Conservation (phyloP, 2,888 invertebrate genomes). For the Cephus spinipes region DNA sequence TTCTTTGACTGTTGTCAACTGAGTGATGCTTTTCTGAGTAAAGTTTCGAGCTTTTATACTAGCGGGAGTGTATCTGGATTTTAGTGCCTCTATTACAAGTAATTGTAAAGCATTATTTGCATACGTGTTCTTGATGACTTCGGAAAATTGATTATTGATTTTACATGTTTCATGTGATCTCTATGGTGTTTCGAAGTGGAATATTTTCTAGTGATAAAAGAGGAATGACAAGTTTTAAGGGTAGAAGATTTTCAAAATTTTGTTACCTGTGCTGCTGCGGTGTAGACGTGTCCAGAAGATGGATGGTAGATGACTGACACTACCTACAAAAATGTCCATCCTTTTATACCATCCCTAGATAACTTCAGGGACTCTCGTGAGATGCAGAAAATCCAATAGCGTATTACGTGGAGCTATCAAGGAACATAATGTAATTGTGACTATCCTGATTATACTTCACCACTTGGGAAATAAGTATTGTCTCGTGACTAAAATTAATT, state of each 20-base stretch:
- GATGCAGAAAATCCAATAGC: slow-evolving; percentile 11
- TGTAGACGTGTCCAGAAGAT: background rate
- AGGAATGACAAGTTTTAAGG: background rate
- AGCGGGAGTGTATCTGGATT: slow-evolving; percentile 26
- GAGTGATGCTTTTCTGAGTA: slow-evolving; percentile 34
- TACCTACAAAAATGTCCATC: slow-evolving; percentile 16
- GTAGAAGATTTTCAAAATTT: background rate
- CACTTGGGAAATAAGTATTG: slow-evolving; percentile 46
- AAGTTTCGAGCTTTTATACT: slow-evolving; percentile 44
- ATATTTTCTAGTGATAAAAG: background rate
- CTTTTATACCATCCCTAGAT: slow-evolving; percentile 50
- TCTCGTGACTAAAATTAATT: background rate
- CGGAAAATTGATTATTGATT: background rate
- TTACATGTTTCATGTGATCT: background rate
- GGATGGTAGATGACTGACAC: slow-evolving; percentile 31
- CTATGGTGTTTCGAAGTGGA: background rate
- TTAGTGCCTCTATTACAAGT: slow-evolving; percentile 39
- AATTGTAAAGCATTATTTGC: background rate
- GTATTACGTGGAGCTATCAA: slow-evolving; percentile 27
- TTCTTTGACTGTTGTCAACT: slow-evolving; percentile 27
- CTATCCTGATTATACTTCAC: slow-evolving; percentile 36
- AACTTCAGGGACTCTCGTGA: slow-evolving; percentile 13
- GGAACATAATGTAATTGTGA: slow-evolving; percentile 38
- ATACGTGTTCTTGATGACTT: background rate
- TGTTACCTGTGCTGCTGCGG: background rate